Percentiles rank a stretch among this genome's conserved stretches.
Conservation (phyloP, 2,888 invertebrate species). For the Tenodera sinensis region DNA sequence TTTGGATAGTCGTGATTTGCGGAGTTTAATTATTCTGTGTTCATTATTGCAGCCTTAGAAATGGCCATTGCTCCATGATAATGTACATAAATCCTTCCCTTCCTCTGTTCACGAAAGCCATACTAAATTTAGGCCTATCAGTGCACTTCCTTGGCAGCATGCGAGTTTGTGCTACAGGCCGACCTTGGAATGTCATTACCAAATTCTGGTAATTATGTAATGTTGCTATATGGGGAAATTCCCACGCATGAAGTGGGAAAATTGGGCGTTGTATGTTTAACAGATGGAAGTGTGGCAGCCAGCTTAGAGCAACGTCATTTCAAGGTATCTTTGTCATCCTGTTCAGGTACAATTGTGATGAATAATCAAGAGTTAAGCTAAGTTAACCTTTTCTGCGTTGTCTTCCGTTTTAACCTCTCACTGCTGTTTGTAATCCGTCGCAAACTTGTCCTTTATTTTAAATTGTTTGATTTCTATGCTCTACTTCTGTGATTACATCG, state of each 20-base stretch:
- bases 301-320: too few relatives aligned
- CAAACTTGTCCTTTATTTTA: too few relatives aligned
- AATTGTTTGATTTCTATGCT: too few relatives aligned
- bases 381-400: too few relatives aligned
- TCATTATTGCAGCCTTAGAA: not conserved
- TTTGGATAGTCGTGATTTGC: too few relatives aligned
- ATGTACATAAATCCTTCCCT: not conserved
- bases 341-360: too few relatives aligned
- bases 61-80: not conserved
- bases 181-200: not conserved
- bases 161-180: not conserved
- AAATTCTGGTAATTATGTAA: not conserved
- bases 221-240: not conserved
- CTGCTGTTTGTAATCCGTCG: too few relatives aligned
- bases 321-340: too few relatives aligned
- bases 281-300: not conserved
- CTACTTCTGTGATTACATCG: too few relatives aligned
- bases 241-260: not conserved
- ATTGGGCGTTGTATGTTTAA: not conserved
- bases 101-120: not conserved
- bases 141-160: not conserved
- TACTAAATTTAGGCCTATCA: not conserved
- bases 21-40: too few relatives aligned
- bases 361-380: too few relatives aligned
- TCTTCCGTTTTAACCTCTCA: too few relatives aligned